Conservation (phyloP, 2,113 vertebrate genomes). For the Chlorodrepanis virens region DNA sequence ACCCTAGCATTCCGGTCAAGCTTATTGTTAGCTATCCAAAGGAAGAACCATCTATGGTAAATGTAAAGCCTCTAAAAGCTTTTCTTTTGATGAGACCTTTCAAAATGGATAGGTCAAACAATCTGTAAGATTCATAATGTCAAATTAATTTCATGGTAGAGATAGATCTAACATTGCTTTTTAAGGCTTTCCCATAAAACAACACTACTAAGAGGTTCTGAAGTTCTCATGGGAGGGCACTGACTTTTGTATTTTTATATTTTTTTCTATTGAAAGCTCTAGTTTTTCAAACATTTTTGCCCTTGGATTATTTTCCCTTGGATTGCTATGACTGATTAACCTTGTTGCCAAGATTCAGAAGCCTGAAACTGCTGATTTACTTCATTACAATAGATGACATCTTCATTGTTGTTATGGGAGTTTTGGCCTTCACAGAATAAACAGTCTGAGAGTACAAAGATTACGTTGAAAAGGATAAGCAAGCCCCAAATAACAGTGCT, state of each 20-base stretch:
- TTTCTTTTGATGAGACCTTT: constrained; percentile 70
- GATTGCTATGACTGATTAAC: neutral
- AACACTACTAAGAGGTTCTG: constrained; percentile 35
- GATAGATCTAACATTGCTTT: constrained; percentile 69
- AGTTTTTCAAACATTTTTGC: neutral
- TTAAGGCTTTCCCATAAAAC: constrained; percentile 36
- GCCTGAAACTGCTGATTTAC: constrained; percentile 11
- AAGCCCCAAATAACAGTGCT: neutral
- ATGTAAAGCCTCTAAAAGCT: constrained; percentile 64
- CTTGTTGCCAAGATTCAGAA: constrained; percentile 32
- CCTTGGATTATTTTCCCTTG: neutral
- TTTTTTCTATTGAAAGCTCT: neutral
- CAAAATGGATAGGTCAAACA: constrained; percentile 63
- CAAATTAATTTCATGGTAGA: constrained; percentile 77
- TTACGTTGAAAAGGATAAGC: neutral
- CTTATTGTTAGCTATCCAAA: constrained; percentile 72
- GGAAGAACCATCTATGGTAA: constrained; percentile 65
- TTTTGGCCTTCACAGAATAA: constrained; percentile 1
- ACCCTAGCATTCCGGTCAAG: constrained; percentile 9
- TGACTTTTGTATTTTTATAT: constrained; percentile 42
- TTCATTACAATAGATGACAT: constrained; percentile 22
- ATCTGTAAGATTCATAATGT: constrained; percentile 72
- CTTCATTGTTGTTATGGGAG: constrained; percentile 54
- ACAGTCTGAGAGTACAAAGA: neutral
- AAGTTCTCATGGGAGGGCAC: constrained; percentile 53